These are phyloP conservation scores for Periphyllus acericola DNA, from an alignment of 2,888 invertebrate species.

Conservation along the genomic window DNA sequence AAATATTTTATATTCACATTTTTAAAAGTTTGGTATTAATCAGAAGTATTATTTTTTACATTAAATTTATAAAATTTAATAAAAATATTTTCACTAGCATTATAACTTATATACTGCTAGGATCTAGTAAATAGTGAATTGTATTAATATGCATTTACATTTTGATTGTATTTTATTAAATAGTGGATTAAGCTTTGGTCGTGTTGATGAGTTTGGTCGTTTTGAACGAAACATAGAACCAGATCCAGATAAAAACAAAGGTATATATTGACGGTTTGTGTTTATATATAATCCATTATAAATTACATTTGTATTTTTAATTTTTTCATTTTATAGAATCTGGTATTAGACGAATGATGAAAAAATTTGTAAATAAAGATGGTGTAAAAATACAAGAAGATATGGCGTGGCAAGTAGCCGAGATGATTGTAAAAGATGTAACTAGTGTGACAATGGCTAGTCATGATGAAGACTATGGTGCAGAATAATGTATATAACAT, in stretches of 20 bases:
- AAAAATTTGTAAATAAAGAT: slow-evolving; percentile 80
- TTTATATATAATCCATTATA: slow-evolving; percentile 12
- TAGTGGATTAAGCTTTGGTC: slow-evolving; percentile 83
- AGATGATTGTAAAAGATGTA: slow-evolving; percentile 96
- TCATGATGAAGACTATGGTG: slow-evolving; percentile 53
- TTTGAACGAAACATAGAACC: slow-evolving; percentile 92
- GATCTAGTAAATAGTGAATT: neutral
- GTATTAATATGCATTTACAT: neutral
- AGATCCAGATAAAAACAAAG: slow-evolving; percentile 73
- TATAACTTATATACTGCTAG: neutral
- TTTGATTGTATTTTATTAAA: too few species aligned
- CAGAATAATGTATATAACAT: slow-evolving; percentile 46
- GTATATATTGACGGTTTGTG: slow-evolving; percentile 64
- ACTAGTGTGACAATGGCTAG: slow-evolving; percentile 82
- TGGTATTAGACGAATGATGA: slow-evolving; percentile 74
- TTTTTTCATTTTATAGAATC: slow-evolving; percentile 68
- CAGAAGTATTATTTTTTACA: too few species aligned
- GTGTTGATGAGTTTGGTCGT: slow-evolving; percentile 87
- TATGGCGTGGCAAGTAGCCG: slow-evolving; percentile 96
- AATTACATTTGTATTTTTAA: slow-evolving; percentile 14
- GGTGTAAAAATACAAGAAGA: slow-evolving; percentile 81
- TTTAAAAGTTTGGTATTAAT: too few species aligned
- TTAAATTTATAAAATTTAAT: too few species aligned
- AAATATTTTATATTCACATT: too few species aligned
- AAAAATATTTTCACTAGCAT: too few species aligned